phyloP scores from a whole-genome alignment of 2,113 vertebrate genomes.

The Ctenodactylus gundi region DNA sequence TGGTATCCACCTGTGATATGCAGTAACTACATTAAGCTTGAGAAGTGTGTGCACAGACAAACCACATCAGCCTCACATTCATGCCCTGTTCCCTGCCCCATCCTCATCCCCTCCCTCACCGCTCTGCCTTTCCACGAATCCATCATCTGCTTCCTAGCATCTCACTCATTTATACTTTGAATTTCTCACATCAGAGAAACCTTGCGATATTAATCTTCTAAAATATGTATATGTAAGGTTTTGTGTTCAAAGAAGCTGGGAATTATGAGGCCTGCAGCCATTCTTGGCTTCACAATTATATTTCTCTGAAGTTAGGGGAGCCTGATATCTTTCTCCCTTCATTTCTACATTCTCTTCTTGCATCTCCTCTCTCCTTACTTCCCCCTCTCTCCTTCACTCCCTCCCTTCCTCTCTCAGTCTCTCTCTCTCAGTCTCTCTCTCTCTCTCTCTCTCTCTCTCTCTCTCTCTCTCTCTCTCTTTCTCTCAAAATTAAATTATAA shows the following conservation, averaged over 20 bases:
- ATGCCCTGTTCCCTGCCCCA: too few species aligned
- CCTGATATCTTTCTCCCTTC: not conserved
- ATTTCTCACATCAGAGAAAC: too few species aligned
- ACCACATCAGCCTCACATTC: too few species aligned
- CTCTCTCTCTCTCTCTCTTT: not conserved
- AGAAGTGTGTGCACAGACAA: too few species aligned
- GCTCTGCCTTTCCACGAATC: too few species aligned
- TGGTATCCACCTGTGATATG: too few species aligned
- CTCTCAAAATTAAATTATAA: not conserved
- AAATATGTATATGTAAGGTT: not conserved
- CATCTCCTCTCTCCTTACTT: not conserved
- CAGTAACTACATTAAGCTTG: too few species aligned
- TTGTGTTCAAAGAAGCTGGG: not conserved
- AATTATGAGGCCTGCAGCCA: not conserved
- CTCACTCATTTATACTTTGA: too few species aligned
- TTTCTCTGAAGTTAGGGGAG: not conserved
- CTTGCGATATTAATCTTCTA: too few species aligned
- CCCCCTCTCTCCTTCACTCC: not conserved
- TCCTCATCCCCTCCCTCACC: too few species aligned
- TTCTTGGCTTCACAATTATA: not conserved
- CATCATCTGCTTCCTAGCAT: too few species aligned
- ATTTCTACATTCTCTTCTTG: not conserved
- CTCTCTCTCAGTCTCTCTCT: not conserved
- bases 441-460: rapidly evolving
- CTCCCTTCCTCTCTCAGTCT: rapidly evolving